Conservation (phyloP, 2,888 invertebrate species). For the Clepsis dumicolana region DNA sequence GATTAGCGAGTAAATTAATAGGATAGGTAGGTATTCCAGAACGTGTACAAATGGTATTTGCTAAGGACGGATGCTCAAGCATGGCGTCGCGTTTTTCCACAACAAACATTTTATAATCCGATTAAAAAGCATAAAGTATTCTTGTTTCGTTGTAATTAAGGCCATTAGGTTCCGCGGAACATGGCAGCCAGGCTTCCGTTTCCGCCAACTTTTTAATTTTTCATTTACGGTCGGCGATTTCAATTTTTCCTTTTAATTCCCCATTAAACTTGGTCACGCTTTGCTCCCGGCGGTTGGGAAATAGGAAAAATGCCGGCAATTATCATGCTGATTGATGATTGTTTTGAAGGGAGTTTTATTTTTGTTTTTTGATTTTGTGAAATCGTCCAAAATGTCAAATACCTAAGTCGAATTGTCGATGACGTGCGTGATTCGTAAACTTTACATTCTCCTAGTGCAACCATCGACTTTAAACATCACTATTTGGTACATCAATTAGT, state of each 20-base stretch:
- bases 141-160: constrained; percentile 74
- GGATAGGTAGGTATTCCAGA: no score
- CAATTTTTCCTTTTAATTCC: constrained; percentile 78
- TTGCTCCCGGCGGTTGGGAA: constrained; percentile 61
- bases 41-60: no score
- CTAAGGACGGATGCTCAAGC: no score
- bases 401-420: no score
- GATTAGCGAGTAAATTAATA: no score
- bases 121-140: constrained; percentile 57
- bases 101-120: constrained; percentile 47
- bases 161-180: constrained; percentile 67
- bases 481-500: no score
- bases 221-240: constrained; percentile 74
- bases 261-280: constrained; percentile 76
- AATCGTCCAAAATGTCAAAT: no score
- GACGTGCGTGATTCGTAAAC: no score
- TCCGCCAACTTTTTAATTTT: constrained; percentile 79
- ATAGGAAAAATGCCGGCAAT: constrained; percentile 58
- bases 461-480: no score
- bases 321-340: constrained; percentile 56
- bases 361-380: no score
- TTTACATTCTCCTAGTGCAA: no score
- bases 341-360: constrained; percentile 20
- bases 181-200: constrained; percentile 71
- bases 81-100: constrained; percentile 6